Evolutionary conservation across 2,888 invertebrate species (phyloP).

Genomic region (Opisthograptis luteolata): DNA sequence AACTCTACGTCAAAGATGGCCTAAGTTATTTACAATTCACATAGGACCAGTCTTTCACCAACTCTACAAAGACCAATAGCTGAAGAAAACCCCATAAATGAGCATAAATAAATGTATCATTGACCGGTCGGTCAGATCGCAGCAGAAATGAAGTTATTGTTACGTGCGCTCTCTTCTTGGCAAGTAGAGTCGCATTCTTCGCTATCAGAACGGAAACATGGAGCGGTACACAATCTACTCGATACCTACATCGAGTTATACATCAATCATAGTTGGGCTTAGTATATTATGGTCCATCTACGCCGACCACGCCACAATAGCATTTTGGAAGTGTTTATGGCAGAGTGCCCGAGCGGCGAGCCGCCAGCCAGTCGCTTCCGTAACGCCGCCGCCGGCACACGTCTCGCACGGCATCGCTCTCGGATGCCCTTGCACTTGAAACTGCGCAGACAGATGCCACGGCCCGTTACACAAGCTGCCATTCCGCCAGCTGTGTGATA

Average conservation of each 20-base stretch:
- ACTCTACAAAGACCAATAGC: too few relatives aligned
- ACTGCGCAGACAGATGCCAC: slow-evolving; percentile 40
- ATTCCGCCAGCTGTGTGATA: slow-evolving; percentile 39
- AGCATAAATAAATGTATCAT: slow-evolving; percentile 13
- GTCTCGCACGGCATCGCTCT: slow-evolving; percentile 10
- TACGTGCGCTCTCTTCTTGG: slow-evolving; percentile 7
- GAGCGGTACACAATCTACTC: slow-evolving; percentile 19
- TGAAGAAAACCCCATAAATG: too few relatives aligned
- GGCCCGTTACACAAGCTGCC: slow-evolving; percentile 25
- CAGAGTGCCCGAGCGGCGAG: slow-evolving; percentile 44
- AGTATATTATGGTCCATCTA: background rate
- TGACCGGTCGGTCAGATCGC: slow-evolving; percentile 5
- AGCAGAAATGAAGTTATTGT: background rate
- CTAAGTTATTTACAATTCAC: too few relatives aligned
- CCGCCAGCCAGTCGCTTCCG: slow-evolving; percentile 27
- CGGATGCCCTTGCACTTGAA: slow-evolving; percentile 56
- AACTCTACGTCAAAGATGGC: too few relatives aligned
- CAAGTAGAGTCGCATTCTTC: slow-evolving; percentile 8
- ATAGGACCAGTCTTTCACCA: too few relatives aligned
- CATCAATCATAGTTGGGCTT: slow-evolving; percentile 1
- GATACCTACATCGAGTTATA: background rate
- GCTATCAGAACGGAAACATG: slow-evolving; percentile 18
- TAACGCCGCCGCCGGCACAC: slow-evolving; percentile 23
- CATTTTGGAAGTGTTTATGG: slow-evolving; percentile 51
- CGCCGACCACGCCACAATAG: slow-evolving; percentile 23